These are phyloP conservation scores for Scelioninae gen. 2 DNA, from an alignment of 2,888 invertebrate species.

Conservation along the genomic window DNA sequence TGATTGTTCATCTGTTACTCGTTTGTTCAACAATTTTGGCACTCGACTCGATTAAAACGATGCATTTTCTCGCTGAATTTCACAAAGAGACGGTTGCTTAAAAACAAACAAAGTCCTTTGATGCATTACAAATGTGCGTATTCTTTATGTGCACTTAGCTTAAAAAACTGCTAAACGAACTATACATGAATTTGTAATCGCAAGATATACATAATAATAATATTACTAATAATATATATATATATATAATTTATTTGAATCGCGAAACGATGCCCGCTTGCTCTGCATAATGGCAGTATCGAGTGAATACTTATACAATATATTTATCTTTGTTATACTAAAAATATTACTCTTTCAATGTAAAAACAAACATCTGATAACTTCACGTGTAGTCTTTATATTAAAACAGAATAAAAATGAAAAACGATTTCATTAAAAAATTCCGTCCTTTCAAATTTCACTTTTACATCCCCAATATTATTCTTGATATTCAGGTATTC, in stretches of 20 bases:
- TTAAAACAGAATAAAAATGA: conserved; percentile 3
- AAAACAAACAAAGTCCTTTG: conserved; percentile 21
- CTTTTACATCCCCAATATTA: not conserved
- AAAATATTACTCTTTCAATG: conserved; percentile 45
- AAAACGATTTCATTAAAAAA: conserved; percentile 4
- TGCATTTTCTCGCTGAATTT: conserved; percentile 13
- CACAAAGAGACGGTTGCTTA: conserved; percentile 2
- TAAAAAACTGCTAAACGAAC: conserved; percentile 39
- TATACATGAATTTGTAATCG: conserved; percentile 42
- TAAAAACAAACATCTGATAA: conserved; percentile 30
- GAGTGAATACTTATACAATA: conserved; percentile 46
- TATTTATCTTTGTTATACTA: conserved; percentile 44
- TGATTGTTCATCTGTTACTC: not conserved
- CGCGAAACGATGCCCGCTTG: conserved; percentile 3
- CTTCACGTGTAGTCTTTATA: conserved; percentile 4
- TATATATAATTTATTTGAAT: conserved; percentile 24
- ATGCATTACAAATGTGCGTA: conserved; percentile 66
- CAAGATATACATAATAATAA: conserved; percentile 26
- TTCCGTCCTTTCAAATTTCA: not conserved
- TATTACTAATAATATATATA: conserved; percentile 28
- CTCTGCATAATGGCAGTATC: conserved; percentile 41
- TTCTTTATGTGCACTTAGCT: conserved; percentile 64
- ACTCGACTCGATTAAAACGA: conserved; percentile 61
- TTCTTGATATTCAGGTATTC: too few species aligned
- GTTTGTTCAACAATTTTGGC: conserved; percentile 68